These are phyloP conservation scores for Drosophila pruinosa DNA, from an alignment of 1,140 invertebrate species.

Conservation along the genomic window DNA sequence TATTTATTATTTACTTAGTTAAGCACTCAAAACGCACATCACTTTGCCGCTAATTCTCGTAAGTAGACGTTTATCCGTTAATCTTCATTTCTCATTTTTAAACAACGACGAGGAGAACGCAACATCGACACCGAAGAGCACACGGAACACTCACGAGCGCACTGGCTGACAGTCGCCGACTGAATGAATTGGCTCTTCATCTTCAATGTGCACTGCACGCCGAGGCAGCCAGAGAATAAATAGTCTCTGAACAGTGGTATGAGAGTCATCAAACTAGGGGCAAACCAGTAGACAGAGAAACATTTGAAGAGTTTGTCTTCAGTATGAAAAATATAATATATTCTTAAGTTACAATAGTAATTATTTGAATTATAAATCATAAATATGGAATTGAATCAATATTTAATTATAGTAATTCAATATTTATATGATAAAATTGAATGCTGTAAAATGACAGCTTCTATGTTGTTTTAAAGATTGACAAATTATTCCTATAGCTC, in stretches of 20 bases:
- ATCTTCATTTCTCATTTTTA: not conserved
- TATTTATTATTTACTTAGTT: not conserved
- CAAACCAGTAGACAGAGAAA: not conserved
- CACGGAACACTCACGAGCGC: slow-evolving; percentile 23
- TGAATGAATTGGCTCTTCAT: slow-evolving; percentile 43
- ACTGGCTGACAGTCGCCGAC: slow-evolving; percentile 31
- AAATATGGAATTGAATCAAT: not conserved
- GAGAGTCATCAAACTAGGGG: not conserved
- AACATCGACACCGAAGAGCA: not conserved
- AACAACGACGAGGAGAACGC: not conserved
- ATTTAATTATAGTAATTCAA: too few relatives aligned
- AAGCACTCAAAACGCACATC: not conserved
- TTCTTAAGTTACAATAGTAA: not conserved
- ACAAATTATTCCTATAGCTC: too few relatives aligned
- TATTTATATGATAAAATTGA: too few relatives aligned
- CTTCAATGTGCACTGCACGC: slow-evolving; percentile 26
- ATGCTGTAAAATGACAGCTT: too few relatives aligned
- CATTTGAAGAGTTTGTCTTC: not conserved
- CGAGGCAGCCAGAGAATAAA: not conserved
- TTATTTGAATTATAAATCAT: too few relatives aligned
- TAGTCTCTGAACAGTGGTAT: slow-evolving; percentile 28
- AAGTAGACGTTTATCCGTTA: slow-evolving; percentile 4
- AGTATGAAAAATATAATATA: not conserved
- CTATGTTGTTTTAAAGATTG: too few relatives aligned
- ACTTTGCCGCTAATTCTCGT: not conserved